These are phyloP conservation scores for Odontomachus brunneus DNA, from an alignment of 1,140 invertebrate genomes.

Conservation along the genomic window DNA sequence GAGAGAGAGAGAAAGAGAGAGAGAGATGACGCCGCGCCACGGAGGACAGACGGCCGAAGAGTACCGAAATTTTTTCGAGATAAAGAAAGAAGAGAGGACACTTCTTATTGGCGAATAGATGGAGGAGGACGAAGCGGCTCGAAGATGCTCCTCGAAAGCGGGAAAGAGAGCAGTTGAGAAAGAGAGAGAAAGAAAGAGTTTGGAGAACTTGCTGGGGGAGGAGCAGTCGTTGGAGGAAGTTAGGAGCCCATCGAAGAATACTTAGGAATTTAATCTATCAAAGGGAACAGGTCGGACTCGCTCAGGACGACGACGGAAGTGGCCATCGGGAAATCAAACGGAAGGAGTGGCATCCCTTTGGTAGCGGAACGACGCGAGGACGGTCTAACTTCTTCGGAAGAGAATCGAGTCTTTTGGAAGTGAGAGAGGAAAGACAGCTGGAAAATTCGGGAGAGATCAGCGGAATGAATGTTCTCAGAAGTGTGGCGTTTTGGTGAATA, in stretches of 20 bases:
- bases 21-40: too few relatives aligned
- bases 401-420: constrained; percentile 30
- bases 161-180: too few relatives aligned
- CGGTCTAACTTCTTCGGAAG: constrained; percentile 11
- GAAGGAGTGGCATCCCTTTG: neutral
- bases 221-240: constrained; percentile 8
- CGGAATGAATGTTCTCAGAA: neutral
- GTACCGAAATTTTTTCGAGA: too few relatives aligned
- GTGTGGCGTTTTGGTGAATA: neutral
- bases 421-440: neutral
- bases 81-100: too few relatives aligned
- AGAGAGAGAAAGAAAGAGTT: neutral
- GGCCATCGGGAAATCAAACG: neutral
- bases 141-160: too few relatives aligned
- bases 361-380: constrained; percentile 1
- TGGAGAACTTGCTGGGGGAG: neutral
- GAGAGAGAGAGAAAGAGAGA: too few relatives aligned
- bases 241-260: constrained; percentile 18
- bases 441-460: constrained; percentile 15
- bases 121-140: too few relatives aligned
- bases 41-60: too few relatives aligned
- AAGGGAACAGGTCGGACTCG: neutral
- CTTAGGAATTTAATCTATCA: constrained; percentile 31
- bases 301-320: neutral
- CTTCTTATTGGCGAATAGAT: too few relatives aligned